Conservation (phyloP, 2,888 invertebrate genomes). For the Notocelia uddmanniana region DNA sequence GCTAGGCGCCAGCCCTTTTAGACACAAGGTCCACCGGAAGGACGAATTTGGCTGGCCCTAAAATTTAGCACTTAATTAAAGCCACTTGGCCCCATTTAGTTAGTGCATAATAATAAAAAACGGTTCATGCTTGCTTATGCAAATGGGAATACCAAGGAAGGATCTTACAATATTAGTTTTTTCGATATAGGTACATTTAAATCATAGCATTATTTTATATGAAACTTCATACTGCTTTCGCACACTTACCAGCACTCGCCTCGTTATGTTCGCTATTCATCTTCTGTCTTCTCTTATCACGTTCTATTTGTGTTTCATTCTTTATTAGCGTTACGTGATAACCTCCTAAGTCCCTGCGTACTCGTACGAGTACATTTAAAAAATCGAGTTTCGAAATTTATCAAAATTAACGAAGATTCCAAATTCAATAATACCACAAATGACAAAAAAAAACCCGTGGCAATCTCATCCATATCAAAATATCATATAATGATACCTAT, state of each 20-base stretch:
- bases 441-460: no score
- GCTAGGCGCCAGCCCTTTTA: constrained; percentile 37
- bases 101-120: background rate
- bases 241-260: background rate
- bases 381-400: no score
- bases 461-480: no score
- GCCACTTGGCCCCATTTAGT: constrained; percentile 7
- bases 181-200: background rate
- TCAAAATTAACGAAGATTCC: no score
- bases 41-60: constrained; percentile 34
- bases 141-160: background rate
- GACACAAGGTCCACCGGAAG: constrained; percentile 45
- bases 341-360: no score
- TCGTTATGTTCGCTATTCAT: no score
- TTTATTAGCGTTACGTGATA: no score
- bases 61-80: constrained; percentile 14
- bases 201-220: background rate
- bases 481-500: no score
- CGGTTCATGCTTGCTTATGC: background rate
- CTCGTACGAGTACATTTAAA: no score
- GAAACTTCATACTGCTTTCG: background rate
- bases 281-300: no score
- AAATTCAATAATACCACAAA: no score
- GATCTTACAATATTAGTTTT: background rate
- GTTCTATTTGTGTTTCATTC: no score